A percentile compares a stretch with the other conserved stretches of the same genome.
Conservation (phyloP, 2,113 vertebrate species). For the Platysternon megacephalum region DNA sequence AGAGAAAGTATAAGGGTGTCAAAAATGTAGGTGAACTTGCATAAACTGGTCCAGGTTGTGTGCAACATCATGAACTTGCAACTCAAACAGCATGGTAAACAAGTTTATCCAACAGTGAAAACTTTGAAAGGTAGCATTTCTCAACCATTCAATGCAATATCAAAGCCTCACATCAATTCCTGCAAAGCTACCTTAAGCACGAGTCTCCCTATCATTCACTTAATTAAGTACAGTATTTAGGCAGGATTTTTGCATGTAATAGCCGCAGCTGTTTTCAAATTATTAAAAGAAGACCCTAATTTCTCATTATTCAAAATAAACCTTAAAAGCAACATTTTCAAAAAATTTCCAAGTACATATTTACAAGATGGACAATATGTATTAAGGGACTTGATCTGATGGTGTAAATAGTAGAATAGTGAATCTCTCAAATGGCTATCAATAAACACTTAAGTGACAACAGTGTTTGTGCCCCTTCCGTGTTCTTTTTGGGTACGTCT, state of each 20-base stretch:
- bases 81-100: not conserved
- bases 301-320: not conserved
- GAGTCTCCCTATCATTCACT: not conserved
- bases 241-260: not conserved
- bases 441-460: not conserved
- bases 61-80: not conserved
- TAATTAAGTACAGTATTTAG: not conserved
- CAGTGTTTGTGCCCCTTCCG: not conserved
- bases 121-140: not conserved
- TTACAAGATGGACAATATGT: not conserved
- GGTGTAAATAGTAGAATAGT: not conserved
- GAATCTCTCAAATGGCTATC: not conserved
- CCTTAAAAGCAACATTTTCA: not conserved
- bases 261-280: not conserved
- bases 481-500: not conserved
- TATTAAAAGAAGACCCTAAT: not conserved
- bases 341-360: not conserved
- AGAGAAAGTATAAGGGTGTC: not conserved
- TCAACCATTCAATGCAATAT: rapidly evolving
- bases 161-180: not conserved
- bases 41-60: not conserved
- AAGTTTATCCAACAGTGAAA: not conserved
- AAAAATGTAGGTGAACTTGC: not conserved
- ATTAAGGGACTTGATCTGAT: not conserved
- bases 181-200: not conserved